Evolutionary conservation across 2,888 invertebrate genomes (phyloP), one percentile per base, ranked within the genome.

Genomic region (Stenolophus ochropezus): DNA sequence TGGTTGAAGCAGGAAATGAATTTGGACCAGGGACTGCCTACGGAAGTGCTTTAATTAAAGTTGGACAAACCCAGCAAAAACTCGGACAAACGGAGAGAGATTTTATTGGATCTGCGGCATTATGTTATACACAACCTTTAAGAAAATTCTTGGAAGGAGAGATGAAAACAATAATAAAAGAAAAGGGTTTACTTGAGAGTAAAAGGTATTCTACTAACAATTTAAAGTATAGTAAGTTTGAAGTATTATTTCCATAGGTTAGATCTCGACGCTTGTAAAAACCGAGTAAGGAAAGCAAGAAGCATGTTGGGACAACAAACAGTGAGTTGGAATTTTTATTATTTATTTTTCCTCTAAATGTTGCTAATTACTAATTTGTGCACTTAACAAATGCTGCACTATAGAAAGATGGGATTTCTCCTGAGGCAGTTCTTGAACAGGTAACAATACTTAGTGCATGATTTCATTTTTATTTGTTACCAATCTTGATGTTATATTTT

Each of bases 221-320:
- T n/a, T n/a, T 82, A 51, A 14, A 73, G 49, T 81, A 21, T 77
- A 27, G 11, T 61, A 82, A 75, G 47, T 65, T 14, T 82, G 25
- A 42, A 3, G 11, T 4, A 33, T 76, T 83, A 83, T 84, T 49
- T 82, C 89, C 90, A 33, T 86, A 94, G 97, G 84, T 91, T 98
- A 88, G 97, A 98, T 89, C 90, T 98, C 87, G 97, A 98, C 91
- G 94, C 97, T 5, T 96, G 95, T 88, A 98, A 97, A 89, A 96
- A 94, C 88, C 91, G 95, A 84, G 93, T 97, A 47, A 91, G 96
- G 83, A 96, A 97, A 90, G 96, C 97, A 6, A 94, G 95, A 87
- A 94, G 93, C 87, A 93, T 95, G 93, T 91, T 96, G 84, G 94
- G 94, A 5, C 94, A 94, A 86, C 93, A 94, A 86, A 90, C 93